Conservation (phyloP, 2,797 vertebrate genomes). For the Pantherophis alleghaniensis region DNA sequence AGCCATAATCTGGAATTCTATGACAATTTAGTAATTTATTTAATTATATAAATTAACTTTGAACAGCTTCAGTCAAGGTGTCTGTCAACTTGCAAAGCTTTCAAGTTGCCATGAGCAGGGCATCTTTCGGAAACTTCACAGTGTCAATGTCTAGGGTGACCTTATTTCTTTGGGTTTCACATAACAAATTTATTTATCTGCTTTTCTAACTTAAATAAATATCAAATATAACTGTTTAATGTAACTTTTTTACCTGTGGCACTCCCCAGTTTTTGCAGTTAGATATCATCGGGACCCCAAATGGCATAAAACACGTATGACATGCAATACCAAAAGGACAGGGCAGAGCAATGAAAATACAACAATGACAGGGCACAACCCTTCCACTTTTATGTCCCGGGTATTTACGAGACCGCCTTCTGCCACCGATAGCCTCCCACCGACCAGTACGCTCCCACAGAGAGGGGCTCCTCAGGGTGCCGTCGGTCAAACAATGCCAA, state of each 20-base stretch:
- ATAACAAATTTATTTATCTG: not conserved
- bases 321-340: not conserved
- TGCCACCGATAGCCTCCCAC: no score
- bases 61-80: constrained; percentile 51
- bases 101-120: no score
- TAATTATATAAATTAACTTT: constrained; percentile 63
- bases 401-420: no score
- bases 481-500: no score
- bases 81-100: no score
- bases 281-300: not conserved
- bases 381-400: not conserved
- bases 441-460: no score
- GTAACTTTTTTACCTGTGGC: not conserved
- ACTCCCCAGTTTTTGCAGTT: not conserved
- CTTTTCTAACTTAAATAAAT: not conserved
- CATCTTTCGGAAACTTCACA: no score
- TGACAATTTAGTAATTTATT: constrained; percentile 62
- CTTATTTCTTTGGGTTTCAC: not conserved
- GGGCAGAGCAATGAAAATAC: not conserved
- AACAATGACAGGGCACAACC: not conserved
- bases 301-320: not conserved
- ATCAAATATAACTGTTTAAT: not conserved
- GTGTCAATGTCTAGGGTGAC: constrained; percentile 38
- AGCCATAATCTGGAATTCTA: constrained; percentile 53
- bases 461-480: no score